Evolutionary conservation across 2,113 vertebrate genomes (phyloP).

Genomic region (Rhinoderma darwinii): DNA sequence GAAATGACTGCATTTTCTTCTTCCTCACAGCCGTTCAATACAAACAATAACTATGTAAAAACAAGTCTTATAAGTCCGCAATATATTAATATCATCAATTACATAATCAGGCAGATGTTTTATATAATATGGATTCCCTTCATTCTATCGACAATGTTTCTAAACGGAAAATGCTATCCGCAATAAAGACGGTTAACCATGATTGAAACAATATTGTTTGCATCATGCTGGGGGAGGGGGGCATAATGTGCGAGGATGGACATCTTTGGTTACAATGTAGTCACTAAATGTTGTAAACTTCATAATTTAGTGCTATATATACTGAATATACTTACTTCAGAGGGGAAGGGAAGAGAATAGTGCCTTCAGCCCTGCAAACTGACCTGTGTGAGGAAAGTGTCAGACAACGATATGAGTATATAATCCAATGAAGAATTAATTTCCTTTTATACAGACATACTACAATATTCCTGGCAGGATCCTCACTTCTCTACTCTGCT

Average conservation of each 20-base stretch:
- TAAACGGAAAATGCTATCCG: too few species aligned
- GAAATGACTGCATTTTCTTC: neutral
- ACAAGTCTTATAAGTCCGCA: too few species aligned
- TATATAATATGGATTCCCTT: neutral
- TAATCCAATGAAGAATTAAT: neutral
- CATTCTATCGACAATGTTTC: neutral
- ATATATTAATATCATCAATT: neutral
- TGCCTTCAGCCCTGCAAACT: conserved; percentile 92
- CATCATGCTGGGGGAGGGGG: neutral
- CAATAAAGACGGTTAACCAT: neutral
- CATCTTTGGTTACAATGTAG: neutral
- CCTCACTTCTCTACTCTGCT: neutral
- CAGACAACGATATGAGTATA: neutral
- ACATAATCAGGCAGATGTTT: neutral
- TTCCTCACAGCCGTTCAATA: neutral
- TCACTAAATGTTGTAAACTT: neutral
- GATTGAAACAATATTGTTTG: neutral
- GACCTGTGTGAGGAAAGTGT: conserved; percentile 79
- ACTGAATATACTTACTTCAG: conserved; percentile 80
- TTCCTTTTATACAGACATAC: too few species aligned
- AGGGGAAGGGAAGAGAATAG: conserved; percentile 77
- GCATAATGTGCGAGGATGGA: too few species aligned
- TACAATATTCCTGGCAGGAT: neutral
- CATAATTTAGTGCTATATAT: neutral
- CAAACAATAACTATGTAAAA: neutral